Base-by-base conservation (phyloP, 37 sponge, comb jelly and placozoan genomes). In the Spongia lamella region DNA sequence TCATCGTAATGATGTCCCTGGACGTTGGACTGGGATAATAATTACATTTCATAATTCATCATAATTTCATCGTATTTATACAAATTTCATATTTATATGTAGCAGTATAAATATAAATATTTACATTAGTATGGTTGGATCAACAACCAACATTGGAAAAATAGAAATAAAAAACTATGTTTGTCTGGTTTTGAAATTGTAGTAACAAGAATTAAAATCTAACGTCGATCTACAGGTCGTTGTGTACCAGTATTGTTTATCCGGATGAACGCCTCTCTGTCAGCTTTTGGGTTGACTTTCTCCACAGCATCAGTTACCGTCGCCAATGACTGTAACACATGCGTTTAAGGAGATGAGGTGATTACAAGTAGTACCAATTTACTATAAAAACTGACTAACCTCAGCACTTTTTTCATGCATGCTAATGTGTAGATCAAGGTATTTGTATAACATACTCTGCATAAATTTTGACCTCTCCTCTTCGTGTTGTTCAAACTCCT, bases 1-100 rank as follows among this genome's bases (percentile, higher is more conserved):
- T 97, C 72, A 59, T 97, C 40, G 89, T 93, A 21, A 97, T 97
- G 97, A 97, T 97, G 97, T 88, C 92, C 53, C 60, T 97, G 32
- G 97, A 97, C 70, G 92, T 93, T 61, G 94, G 92, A 37, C 89
- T 97, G 5, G 94, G 94, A 11, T 97, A 66, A 75, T 19, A 53
- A 36, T 56, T 7, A 4, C 5, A 31, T 7, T 22, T 68, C 3
- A 68, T 27, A 7, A 22, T 27, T 15, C 13, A 27, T 29, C 60
- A 43, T 5, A 43, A 43, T 43, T 43, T 13, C 9, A 43, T 43
- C 9, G 47, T 43, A 43, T 43, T 13, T 43, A 43, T 9, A 43
- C 47, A 43, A 43, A 13, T n/a, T n/a, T n/a, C n/a, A n/a, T n/a
- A n/a, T n/a, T n/a, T n/a, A n/a, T n/a, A n/a, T n/a, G n/a, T n/a